These are phyloP conservation scores for Drosophila tristis DNA, from an alignment of 1,140 invertebrate species.

Conservation along the genomic window DNA sequence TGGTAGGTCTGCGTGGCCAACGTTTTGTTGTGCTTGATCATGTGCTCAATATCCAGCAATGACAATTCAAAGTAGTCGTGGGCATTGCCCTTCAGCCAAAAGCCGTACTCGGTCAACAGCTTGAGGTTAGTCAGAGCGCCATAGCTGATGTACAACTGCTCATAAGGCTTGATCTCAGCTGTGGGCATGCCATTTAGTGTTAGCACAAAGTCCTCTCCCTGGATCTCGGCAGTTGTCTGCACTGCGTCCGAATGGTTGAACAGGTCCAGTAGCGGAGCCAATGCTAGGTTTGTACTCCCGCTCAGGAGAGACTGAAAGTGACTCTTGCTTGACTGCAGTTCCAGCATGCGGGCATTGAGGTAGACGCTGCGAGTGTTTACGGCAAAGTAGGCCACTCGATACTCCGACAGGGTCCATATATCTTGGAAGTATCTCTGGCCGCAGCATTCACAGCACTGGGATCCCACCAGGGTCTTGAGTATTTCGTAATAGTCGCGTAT, in stretches of 20 bases:
- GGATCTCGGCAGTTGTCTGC: conserved; percentile 84
- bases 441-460: conserved; percentile 72
- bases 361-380: conserved; percentile 92
- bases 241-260: conserved; percentile 89
- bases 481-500: conserved; percentile 63
- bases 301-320: conserved; percentile 77
- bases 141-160: conserved; percentile 91
- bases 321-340: conserved; percentile 32
- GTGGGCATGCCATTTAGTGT: conserved; percentile 85
- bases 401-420: conserved; percentile 84
- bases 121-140: conserved; percentile 89
- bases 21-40: conserved; percentile 69
- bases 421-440: conserved; percentile 65
- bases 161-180: conserved; percentile 84
- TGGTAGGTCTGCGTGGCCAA: conserved; percentile 64
- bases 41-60: conserved; percentile 84
- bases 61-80: conserved; percentile 86
- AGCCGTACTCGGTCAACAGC: conserved; percentile 91
- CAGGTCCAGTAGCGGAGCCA: conserved; percentile 92
- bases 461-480: conserved; percentile 43
- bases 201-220: conserved; percentile 59
- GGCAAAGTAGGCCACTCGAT: conserved; percentile 88
- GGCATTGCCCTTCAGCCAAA: conserved; percentile 87
- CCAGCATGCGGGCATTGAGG: conserved; percentile 64
- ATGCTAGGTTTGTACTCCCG: conserved; percentile 87